phyloP scores from a whole-genome alignment of 2,888 invertebrate species.

The Exocentrus adspersus region DNA sequence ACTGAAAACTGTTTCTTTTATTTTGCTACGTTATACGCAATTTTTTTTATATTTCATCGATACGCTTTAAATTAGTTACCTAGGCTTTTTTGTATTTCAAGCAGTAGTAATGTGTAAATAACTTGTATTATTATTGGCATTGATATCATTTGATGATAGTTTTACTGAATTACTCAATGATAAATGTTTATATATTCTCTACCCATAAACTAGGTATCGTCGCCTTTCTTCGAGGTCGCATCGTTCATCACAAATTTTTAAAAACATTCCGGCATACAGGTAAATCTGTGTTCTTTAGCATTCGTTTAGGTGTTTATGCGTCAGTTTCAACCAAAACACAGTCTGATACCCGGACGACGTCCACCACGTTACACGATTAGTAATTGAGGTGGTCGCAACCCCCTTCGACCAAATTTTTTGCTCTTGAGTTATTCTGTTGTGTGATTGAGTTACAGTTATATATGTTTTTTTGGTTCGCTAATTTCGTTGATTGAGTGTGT shows the following conservation, averaged over 20 bases:
- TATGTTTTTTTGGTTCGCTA: slow-evolving; percentile 50
- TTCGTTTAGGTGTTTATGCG: slow-evolving; percentile 23
- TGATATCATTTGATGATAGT: not conserved
- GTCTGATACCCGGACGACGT: slow-evolving; percentile 30
- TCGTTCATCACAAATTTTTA: not conserved
- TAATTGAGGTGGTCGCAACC: slow-evolving; percentile 18
- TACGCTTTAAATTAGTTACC: slow-evolving; percentile 31
- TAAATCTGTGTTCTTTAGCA: slow-evolving; percentile 9
- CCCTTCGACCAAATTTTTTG: slow-evolving; percentile 38
- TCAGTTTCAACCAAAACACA: slow-evolving; percentile 46
- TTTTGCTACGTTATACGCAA: slow-evolving; percentile 33
- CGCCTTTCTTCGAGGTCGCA: not conserved
- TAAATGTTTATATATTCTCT: not conserved
- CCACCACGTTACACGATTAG: not conserved
- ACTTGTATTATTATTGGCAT: not conserved
- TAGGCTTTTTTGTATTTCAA: slow-evolving; percentile 24
- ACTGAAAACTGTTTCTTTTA: slow-evolving; percentile 27
- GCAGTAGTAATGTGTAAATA: not conserved
- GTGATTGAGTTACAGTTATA: slow-evolving; percentile 59
- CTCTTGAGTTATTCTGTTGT: slow-evolving; percentile 52
- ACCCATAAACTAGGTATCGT: slow-evolving; percentile 5
- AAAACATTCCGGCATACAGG: slow-evolving; percentile 24
- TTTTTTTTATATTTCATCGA: slow-evolving; percentile 15
- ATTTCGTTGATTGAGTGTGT: slow-evolving; percentile 60
- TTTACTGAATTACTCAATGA: not conserved